These are phyloP conservation scores for Rhea americana DNA, from an alignment of 2,113 vertebrate species.

Conservation along the genomic window DNA sequence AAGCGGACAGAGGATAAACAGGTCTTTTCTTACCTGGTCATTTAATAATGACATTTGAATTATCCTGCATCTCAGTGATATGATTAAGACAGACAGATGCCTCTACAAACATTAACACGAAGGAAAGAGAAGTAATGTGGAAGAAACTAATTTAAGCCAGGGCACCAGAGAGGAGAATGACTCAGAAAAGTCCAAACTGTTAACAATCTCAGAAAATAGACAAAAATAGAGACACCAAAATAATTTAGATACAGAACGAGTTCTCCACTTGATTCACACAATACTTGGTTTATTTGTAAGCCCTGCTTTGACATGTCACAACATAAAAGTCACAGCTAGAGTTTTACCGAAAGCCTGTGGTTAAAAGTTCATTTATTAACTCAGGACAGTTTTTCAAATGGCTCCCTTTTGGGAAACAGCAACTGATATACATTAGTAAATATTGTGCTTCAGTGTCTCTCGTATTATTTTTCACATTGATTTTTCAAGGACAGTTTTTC, in stretches of 20 bases:
- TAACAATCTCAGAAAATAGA: neutral
- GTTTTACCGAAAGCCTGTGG: neutral
- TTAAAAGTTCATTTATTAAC: neutral
- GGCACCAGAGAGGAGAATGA: neutral
- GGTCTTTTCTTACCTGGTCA: neutral
- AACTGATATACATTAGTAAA: neutral
- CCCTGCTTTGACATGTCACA: neutral
- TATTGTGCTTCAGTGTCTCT: neutral
- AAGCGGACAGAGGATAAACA: neutral
- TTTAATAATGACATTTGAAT: neutral
- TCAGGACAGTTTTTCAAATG: neutral
- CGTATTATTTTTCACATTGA: neutral
- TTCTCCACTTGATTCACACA: neutral
- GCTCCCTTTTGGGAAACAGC: neutral
- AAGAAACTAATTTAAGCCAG: neutral
- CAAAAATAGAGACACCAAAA: neutral
- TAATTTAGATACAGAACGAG: neutral
- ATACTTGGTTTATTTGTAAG: neutral
- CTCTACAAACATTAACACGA: neutral
- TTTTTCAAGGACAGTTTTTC: neutral
- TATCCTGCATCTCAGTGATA: neutral
- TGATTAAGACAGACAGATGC: neutral
- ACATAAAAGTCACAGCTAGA: neutral
- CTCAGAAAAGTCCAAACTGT: neutral
- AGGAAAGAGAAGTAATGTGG: neutral